Base-by-base conservation (phyloP, 2,888 invertebrate species). In the Hirudinaria manillensis region DNA sequence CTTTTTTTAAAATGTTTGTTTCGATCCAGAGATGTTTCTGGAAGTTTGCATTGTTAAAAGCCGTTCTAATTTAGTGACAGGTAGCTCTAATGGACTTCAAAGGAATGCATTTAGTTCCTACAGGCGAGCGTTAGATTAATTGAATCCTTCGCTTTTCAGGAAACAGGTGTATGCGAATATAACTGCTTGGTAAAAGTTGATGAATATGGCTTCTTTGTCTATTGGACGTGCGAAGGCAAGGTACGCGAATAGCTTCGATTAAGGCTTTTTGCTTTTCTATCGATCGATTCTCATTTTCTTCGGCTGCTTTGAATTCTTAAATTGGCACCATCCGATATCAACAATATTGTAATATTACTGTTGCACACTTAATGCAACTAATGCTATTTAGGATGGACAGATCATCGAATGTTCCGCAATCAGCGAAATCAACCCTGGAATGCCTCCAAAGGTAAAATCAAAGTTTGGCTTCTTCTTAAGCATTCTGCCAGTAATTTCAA, bases 341-440 rank as follows among this genome's bases (percentile, higher is more conserved):
- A 45, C 13, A 45, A 45, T 45, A 10, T 45, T 45, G 13, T 16
- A 16, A 45, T 1, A 45, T 45, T 45, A 10, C 16, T 45, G 16
- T 6, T 45, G 13, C 45, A 45, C 45, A 45, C 10, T 1, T 45
- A 16, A 68, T 32, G 24, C 68, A 38, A 29, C 27, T 38, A 21
- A 38, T 70, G 29, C 79, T 85, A 89, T 88, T 24, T 88, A 97
- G 95, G 99, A 99, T 84, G 98, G 98, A 72, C 96, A 98, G 87
- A 95, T 98, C 79, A 91, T 99, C 82, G 99, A 99, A 87, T 88
- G 98, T 83, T 96, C 96, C 83, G 97, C 98, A 90, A 96, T 99
- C 81, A 95, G 94, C 87, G 97, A 97, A 86, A 92, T 97, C 82
- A 88, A 97, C 83, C 92, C 93, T 65, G 97, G 96, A 77, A 93